Percentiles rank a stretch among this genome's conserved stretches.
These are phyloP conservation scores for Cricetomys ansorgei DNA, from an alignment of 2,113 vertebrate species.

Conservation along the genomic window DNA sequence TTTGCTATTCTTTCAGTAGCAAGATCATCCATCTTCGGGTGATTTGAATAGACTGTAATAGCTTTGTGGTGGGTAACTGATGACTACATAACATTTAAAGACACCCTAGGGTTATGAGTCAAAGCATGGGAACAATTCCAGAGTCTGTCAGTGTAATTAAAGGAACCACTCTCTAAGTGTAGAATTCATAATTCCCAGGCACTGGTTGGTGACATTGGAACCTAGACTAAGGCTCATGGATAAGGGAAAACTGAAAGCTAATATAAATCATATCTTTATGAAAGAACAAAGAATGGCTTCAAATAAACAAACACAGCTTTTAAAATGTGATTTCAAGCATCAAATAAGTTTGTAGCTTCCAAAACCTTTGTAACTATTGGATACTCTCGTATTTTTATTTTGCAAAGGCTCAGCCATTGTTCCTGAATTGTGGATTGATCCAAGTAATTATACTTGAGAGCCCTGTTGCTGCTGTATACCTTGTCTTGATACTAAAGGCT, in stretches of 20 bases:
- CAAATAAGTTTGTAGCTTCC: constrained; percentile 36
- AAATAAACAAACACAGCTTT: constrained; percentile 40
- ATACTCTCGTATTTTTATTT: constrained; percentile 30
- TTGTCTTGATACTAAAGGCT: neutral
- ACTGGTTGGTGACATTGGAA: neutral
- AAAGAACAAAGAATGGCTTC: constrained; percentile 57
- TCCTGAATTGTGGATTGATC: neutral
- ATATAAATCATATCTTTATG: constrained; percentile 33
- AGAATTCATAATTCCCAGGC: constrained; percentile 43
- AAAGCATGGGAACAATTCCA: constrained; percentile 43
- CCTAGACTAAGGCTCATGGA: neutral
- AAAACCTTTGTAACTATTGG: constrained; percentile 7
- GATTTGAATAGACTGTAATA: constrained; percentile 33
- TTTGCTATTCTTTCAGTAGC: constrained; percentile 32
- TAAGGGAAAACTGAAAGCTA: constrained; percentile 56
- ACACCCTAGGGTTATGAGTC: constrained; percentile 54
- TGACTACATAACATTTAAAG: constrained; percentile 52
- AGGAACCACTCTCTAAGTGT: constrained; percentile 40
- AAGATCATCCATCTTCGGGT: constrained; percentile 64
- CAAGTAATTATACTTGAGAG: neutral
- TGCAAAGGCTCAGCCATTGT: neutral
- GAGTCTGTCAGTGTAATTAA: constrained; percentile 52
- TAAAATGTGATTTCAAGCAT: constrained; percentile 1
- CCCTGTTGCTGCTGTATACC: neutral
- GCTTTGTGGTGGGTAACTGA: constrained; percentile 62